Percentiles rank a stretch among this genome's conserved stretches.
Evolutionary conservation across 2,797 vertebrate genomes (phyloP).

Genomic region (Gymnothorax reevesii): DNA sequence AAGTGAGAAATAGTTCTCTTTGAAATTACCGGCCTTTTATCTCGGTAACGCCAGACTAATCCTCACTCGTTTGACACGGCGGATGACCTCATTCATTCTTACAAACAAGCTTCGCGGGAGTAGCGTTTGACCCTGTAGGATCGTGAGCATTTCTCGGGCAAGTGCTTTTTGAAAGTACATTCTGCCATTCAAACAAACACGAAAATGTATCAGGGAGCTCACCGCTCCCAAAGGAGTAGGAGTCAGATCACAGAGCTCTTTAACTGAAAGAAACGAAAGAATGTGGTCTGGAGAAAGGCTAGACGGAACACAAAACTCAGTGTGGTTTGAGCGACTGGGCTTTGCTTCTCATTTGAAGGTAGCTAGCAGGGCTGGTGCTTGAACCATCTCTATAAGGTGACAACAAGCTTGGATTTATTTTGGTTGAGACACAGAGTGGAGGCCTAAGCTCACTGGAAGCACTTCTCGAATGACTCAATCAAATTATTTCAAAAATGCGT

Average conservation of each 20-base stretch:
- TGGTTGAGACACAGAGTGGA: neutral
- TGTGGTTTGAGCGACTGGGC: neutral
- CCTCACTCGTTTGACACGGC: slow-evolving; percentile 3
- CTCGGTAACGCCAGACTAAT: neutral
- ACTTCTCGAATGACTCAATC: neutral
- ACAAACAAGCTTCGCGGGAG: neutral
- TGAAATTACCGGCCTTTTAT: slow-evolving; percentile 16
- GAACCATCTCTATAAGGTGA: neutral
- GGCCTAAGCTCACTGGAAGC: neutral
- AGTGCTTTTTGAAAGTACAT: slow-evolving; percentile 9
- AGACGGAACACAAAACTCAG: neutral
- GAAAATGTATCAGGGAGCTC: neutral
- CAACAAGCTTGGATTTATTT: neutral
- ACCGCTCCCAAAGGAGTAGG: slow-evolving; percentile 4
- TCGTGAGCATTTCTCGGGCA: neutral
- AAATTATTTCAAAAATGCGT: neutral
- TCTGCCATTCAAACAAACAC: slow-evolving; percentile 10
- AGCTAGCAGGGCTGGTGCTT: neutral
- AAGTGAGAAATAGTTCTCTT: slow-evolving; percentile 14
- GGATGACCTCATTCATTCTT: slow-evolving; percentile 14
- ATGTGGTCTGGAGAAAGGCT: neutral
- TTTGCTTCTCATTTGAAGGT: neutral
- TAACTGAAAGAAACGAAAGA: slow-evolving; percentile 1
- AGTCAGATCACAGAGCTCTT: slow-evolving; percentile 10
- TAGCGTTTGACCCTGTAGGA: neutral